These are phyloP conservation scores for Drosophila azteca DNA, from an alignment of 1,140 invertebrate genomes.

Conservation along the genomic window DNA sequence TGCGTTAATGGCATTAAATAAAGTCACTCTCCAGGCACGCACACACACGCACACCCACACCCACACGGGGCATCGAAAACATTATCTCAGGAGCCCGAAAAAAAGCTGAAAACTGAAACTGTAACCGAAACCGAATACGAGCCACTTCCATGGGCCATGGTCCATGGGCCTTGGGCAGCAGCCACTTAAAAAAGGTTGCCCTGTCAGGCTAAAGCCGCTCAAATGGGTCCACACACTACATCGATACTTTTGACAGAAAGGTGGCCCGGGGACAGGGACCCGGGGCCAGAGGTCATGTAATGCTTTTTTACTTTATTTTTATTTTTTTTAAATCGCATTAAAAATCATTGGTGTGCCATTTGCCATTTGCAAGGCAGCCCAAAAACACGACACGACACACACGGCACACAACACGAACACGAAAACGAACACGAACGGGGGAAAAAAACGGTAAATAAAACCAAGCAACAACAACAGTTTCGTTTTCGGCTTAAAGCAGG, in stretches of 20 bases:
- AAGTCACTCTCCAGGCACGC: constrained; percentile 58
- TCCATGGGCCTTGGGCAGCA: constrained; percentile 2
- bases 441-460: too few species aligned
- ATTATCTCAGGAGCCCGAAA: constrained; percentile 28
- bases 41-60: background rate
- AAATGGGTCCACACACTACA: constrained; percentile 20
- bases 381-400: constrained; percentile 40
- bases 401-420: too few species aligned
- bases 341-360: constrained; percentile 71
- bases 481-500: constrained; percentile 67
- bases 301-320: constrained; percentile 26
- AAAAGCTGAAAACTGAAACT: constrained; percentile 16
- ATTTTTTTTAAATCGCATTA: constrained; percentile 75
- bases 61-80: constrained; percentile 8
- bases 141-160: constrained; percentile 60
- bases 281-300: constrained; percentile 11
- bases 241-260: too few species aligned
- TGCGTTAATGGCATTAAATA: constrained; percentile 81
- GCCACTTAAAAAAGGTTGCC: constrained; percentile 78
- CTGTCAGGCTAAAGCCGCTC: constrained; percentile 45
- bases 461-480: constrained; percentile 60
- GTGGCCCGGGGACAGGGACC: too few species aligned
- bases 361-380: constrained; percentile 52
- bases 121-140: constrained; percentile 23
- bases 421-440: too few species aligned